Percentiles rank a stretch among this genome's conserved stretches.
These are phyloP conservation scores for Metridium senile DNA, from an alignment of 92 coral and sea anemone species.

Conservation along the genomic window DNA sequence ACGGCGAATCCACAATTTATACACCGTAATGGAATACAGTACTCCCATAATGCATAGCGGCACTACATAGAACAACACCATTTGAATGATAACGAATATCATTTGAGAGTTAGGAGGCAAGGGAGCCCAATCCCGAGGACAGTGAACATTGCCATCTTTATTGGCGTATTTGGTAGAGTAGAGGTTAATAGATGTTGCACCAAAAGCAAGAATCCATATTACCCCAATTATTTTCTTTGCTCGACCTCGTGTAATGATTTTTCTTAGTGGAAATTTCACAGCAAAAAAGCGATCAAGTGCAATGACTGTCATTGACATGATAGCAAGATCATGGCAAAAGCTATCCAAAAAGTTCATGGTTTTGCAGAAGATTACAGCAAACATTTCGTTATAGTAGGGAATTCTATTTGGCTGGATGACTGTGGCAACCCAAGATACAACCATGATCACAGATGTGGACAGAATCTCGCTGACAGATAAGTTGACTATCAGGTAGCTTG, in stretches of 20 bases:
- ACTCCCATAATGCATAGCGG: conserved; percentile 55
- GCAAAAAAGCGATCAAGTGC: conserved; percentile 67
- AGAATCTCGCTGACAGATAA: conserved; percentile 33
- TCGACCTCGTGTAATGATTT: conserved; percentile 41
- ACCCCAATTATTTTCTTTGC: conserved; percentile 53
- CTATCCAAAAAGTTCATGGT: conserved; percentile 21
- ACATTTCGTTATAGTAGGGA: conserved; percentile 27
- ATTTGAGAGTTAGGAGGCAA: conserved; percentile 16
- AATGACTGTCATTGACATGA: conserved; percentile 54
- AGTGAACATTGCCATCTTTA: conserved; percentile 5
- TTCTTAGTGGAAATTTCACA: conserved; percentile 38
- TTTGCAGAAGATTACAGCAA: conserved; percentile 33
- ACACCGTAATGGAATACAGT: conserved; percentile 48
- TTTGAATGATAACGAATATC: conserved; percentile 32
- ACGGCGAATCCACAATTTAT: conserved; percentile 60
- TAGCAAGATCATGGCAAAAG: conserved; percentile 49
- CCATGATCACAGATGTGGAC: not conserved
- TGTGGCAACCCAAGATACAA: not conserved
- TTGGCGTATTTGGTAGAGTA: conserved; percentile 32
- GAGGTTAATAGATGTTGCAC: conserved; percentile 51
- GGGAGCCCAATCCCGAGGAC: conserved; percentile 53
- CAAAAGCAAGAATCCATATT: conserved; percentile 49
- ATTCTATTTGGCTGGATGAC: conserved; percentile 1
- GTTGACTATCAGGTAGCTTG: conserved; percentile 49
- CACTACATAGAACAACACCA: conserved; percentile 40